phyloP scores from a whole-genome alignment of 2,113 vertebrate genomes.

The Hyperoodon ampullatus region DNA sequence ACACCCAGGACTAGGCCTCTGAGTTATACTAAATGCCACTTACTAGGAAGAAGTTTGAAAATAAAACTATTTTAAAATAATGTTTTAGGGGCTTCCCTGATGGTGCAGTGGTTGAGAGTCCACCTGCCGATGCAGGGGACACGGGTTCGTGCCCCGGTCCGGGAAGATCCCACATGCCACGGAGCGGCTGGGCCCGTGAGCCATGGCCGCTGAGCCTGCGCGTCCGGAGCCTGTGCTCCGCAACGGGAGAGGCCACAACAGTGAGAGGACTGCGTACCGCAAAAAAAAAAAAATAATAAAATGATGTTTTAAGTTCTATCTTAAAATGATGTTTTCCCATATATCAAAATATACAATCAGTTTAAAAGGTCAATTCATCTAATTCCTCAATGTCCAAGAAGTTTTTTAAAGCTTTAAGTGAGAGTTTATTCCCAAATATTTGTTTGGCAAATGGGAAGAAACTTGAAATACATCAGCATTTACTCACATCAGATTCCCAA shows the following conservation, averaged over 20 bases:
- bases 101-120: too few relatives aligned
- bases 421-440: slow-evolving; percentile 52
- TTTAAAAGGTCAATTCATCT: slow-evolving; percentile 40
- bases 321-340: slow-evolving; percentile 26
- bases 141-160: too few relatives aligned
- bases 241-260: too few relatives aligned
- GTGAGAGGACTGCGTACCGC: too few relatives aligned
- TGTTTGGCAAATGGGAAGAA: slow-evolving; percentile 49
- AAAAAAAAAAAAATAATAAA: not conserved
- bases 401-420: slow-evolving; percentile 21
- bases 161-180: too few relatives aligned
- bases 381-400: not conserved
- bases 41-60: not conserved
- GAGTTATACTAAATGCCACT: not conserved
- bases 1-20: not conserved
- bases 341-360: not conserved
- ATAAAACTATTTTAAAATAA: not conserved
- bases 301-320: not conserved
- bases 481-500: slow-evolving; percentile 36
- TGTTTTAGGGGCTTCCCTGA: not conserved
- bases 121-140: too few relatives aligned
- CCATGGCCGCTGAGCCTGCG: too few relatives aligned
- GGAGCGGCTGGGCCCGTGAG: too few relatives aligned
- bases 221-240: too few relatives aligned
- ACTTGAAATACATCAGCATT: slow-evolving; percentile 44